Conservation (phyloP, 2,888 invertebrate species). For the Caenorhabditis imperialis region DNA sequence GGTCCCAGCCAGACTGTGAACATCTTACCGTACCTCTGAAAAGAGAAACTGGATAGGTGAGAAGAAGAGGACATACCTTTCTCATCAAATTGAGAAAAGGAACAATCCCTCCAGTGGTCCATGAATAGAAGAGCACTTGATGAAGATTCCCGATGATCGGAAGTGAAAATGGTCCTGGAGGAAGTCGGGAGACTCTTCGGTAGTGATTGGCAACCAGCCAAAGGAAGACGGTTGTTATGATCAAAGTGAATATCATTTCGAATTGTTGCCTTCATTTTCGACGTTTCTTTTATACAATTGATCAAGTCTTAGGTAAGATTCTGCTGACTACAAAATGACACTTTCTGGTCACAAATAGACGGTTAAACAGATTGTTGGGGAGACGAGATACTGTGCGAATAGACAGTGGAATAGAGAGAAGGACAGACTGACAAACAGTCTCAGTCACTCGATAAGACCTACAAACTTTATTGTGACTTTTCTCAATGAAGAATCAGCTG, state of each 20-base stretch:
- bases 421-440: not conserved
- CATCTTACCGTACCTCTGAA: conserved; percentile 1
- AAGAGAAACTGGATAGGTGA: too few species aligned
- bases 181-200: conserved; percentile 2
- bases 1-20: conserved; percentile 6
- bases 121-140: conserved; percentile 17
- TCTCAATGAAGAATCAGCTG: not conserved
- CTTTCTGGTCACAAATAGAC: too few species aligned
- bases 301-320: too few species aligned
- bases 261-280: too few species aligned
- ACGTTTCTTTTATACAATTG: too few species aligned
- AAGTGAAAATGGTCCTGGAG: conserved; percentile 29
- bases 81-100: conserved; percentile 15
- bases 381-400: conserved; percentile 1
- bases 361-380: too few species aligned
- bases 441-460: not conserved
- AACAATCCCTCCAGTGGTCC: conserved; percentile 25
- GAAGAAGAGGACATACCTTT: conserved; percentile 4
- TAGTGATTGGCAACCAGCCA: conserved; percentile 8
- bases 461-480: conserved; percentile 14
- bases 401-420: not conserved
- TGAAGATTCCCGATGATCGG: conserved; percentile 33
- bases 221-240: too few species aligned
- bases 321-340: too few species aligned
- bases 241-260: too few species aligned